phyloP scores from a whole-genome alignment of 2,888 invertebrate species.

The Leptinotarsa peninsularis region DNA sequence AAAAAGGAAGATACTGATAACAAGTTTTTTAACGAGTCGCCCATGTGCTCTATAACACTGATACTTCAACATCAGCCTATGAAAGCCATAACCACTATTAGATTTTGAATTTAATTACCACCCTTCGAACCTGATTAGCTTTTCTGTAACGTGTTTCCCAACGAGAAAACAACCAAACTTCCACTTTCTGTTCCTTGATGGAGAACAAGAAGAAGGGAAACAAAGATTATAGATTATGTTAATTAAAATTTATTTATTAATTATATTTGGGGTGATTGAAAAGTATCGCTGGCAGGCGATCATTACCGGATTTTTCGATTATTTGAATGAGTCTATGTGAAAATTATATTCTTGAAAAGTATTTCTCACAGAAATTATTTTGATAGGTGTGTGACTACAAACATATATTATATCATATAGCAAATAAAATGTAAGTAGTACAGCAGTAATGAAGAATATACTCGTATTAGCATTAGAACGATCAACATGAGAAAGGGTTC shows the following conservation, averaged over 20 bases:
- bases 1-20: too few species aligned
- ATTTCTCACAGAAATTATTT: too few species aligned
- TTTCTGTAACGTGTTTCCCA: conserved; percentile 45
- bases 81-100: conserved; percentile 51
- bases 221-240: conserved; percentile 48
- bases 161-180: conserved; percentile 40
- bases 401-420: too few species aligned
- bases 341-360: not conserved
- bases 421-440: too few species aligned
- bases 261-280: conserved; percentile 44
- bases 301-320: conserved; percentile 39
- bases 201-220: conserved; percentile 29
- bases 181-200: conserved; percentile 24
- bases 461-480: too few species aligned
- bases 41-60: conserved; percentile 15
- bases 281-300: conserved; percentile 35
- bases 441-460: too few species aligned
- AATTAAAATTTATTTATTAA: conserved; percentile 49
- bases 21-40: not conserved
- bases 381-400: too few species aligned
- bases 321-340: conserved; percentile 11
- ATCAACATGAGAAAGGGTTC: too few species aligned
- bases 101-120: conserved; percentile 55
- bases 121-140: conserved; percentile 55
- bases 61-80: conserved; percentile 42